A percentile compares a stretch with the other conserved stretches of the same genome.
phyloP scores from a whole-genome alignment of 2,888 invertebrate species.

The Papilio elwesi region DNA sequence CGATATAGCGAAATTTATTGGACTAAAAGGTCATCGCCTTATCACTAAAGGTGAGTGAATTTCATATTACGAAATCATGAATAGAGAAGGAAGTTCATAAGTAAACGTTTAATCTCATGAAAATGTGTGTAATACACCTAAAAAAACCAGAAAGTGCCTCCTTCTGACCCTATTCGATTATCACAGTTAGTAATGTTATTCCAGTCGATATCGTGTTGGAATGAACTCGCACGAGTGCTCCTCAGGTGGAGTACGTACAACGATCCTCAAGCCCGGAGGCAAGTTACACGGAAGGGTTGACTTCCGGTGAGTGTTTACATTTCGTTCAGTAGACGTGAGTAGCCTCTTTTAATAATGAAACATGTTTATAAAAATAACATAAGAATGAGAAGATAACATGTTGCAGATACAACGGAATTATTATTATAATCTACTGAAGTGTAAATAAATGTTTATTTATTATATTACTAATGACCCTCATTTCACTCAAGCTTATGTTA shows the following conservation, averaged over 20 bases:
- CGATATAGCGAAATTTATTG: no score
- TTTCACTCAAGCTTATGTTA: no score
- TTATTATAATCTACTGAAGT: neutral
- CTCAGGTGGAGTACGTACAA: neutral
- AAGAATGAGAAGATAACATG: neutral
- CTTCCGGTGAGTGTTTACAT: conserved; percentile 9
- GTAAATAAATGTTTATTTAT: no score
- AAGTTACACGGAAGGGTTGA: neutral
- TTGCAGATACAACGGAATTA: neutral
- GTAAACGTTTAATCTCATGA: no score
- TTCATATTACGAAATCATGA: no score
- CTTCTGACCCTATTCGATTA: no score
- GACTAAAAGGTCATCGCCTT: no score
- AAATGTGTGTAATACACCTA: no score
- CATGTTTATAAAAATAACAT: neutral
- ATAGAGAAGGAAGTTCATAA: no score
- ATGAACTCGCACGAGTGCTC: neutral
- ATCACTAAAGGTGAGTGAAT: no score
- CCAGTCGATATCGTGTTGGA: neutral
- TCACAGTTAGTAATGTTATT: neutral
- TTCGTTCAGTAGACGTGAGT: neutral
- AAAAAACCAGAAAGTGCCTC: no score
- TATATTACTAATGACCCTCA: no score
- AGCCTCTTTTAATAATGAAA: neutral
- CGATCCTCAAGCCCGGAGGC: neutral